Evolutionary conservation across 2,797 vertebrate species (phyloP), one percentile per base, ranked within the genome.

Genomic region (Gephyroberyx darwinii): DNA sequence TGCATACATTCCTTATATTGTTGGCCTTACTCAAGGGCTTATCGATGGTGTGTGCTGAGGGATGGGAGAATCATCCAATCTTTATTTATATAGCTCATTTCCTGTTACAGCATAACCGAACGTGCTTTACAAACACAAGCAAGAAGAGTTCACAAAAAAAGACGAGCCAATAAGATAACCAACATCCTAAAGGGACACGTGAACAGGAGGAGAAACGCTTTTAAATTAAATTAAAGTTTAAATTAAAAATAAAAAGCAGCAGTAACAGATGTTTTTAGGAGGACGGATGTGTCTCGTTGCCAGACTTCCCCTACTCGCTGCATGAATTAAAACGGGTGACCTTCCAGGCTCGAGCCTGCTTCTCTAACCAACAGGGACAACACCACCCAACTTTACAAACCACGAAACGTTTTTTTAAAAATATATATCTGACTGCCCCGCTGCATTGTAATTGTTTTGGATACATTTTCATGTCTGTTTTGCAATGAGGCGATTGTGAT

Each of bases 401-500:
- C n/a, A n/a, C n/a, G n/a, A n/a, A n/a, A n/a, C n/a, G n/a, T n/a
- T n/a, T n/a, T n/a, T n/a, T n/a, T n/a, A n/a, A 10, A 10, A 10
- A 10, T 3, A 45, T 75, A 47, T 31, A 47, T 17, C 35, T 0
- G 0, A 60, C 35, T 67, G 16, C 20, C n/a, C 26, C 14, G 2
- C 41, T 66, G 30, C 17, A 53, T 19, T 63, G 35, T 33, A 4
- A 54, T 76, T 16, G 39, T 52, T 65, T 52, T 31, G 26, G 50
- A 53, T 77, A 67, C 39, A 67, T 86, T 66, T 77, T 59, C 71
- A 78, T 39, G 6, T 65, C 37, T 72, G 56, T 78, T 81, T 79
- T 78, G 76, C 81, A 72, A 66, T 33, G 30, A 79, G 70, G 63
- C 56, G 60, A 77, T 65, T 69, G 71, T 82, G 68, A 85, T 86